Evolutionary conservation across 30 jellyfish, hydroid and myxozoan species (phyloP), one percentile per base, ranked within the genome.

Genomic region (Phacellophora camtschatica): DNA sequence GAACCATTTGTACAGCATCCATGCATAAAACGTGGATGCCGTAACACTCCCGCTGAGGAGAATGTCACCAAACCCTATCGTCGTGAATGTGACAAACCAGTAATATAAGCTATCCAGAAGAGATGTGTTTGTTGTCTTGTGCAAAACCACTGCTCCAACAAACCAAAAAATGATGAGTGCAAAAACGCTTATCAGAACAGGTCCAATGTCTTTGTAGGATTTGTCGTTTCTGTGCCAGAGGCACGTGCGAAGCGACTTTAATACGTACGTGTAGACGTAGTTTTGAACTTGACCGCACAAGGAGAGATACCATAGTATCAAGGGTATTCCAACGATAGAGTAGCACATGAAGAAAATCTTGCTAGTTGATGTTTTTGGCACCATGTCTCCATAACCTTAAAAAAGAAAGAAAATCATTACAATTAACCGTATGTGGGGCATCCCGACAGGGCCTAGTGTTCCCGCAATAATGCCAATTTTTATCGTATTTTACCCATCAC

Each of bases 51-150:
- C 49, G 29, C 30, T 65, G 70, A 81, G n/a, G 25, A 68, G 37
- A 18, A 74, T 53, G 36, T 85, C 96, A 7, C 90, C 90, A 28
- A 85, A 85, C 1, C 96, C 96, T 23, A 50, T 67, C 12, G 96
- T 85, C 7, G 96, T 46, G 37, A 74, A 63, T 2, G 90, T 85
- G n/a, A 32, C 77, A 31, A 85, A 68, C 96, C 96, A 85, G 58
- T 28, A 85, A 37, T 85, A 85, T 0, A 66, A 23, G 74, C 83
- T n/a, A 27, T 85, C 90, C 41, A 85, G 43, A 15, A 85, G 74
- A 2, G 96, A 74, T 29, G 76, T 35, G 8, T 66, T n/a, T 22
- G 77, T 67, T 22, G 86, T 42, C 70, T 70, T 76, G 28, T 69
- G 76, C 24, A 65, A 36, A 4, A 39, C 1, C 12, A 69, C 64